Conservation (phyloP, 2,888 invertebrate genomes). For the Tenthredo mesomela region DNA sequence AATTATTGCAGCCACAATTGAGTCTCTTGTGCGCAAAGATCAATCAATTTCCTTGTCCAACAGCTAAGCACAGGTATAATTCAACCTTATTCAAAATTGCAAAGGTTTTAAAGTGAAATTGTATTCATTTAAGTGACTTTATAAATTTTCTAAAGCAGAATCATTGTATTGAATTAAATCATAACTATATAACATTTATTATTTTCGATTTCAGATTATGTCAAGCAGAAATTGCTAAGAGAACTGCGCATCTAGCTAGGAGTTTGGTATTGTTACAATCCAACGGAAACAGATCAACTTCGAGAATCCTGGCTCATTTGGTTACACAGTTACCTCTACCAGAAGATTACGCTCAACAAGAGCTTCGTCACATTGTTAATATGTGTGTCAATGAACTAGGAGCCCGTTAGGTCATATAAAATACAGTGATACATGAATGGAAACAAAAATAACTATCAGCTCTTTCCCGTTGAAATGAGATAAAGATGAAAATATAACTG, state of each 20-base stretch:
- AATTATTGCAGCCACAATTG: constrained; percentile 79
- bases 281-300: constrained; percentile 65
- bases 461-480: not conserved
- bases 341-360: constrained; percentile 81
- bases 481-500: constrained; percentile 2
- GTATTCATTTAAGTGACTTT: not conserved
- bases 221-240: constrained; percentile 82
- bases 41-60: constrained; percentile 77
- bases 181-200: not conserved
- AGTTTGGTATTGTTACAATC: constrained; percentile 76
- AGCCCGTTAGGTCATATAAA: constrained; percentile 30
- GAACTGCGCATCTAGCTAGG: constrained; percentile 78
- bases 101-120: not conserved
- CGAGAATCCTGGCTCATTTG: constrained; percentile 77
- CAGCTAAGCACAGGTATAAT: constrained; percentile 79
- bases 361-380: constrained; percentile 73
- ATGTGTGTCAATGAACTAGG: constrained; percentile 64
- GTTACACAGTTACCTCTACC: constrained; percentile 81
- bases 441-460: not conserved
- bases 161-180: too few relatives aligned
- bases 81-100: not conserved
- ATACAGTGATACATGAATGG: not conserved
- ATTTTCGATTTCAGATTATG: constrained; percentile 77
- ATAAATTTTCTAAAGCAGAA: too few relatives aligned
- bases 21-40: constrained; percentile 79